A percentile compares a stretch with the other conserved stretches of the same genome.
These are phyloP conservation scores for Oncopeltus fasciatus DNA, from an alignment of 1,140 invertebrate genomes.

Conservation along the genomic window DNA sequence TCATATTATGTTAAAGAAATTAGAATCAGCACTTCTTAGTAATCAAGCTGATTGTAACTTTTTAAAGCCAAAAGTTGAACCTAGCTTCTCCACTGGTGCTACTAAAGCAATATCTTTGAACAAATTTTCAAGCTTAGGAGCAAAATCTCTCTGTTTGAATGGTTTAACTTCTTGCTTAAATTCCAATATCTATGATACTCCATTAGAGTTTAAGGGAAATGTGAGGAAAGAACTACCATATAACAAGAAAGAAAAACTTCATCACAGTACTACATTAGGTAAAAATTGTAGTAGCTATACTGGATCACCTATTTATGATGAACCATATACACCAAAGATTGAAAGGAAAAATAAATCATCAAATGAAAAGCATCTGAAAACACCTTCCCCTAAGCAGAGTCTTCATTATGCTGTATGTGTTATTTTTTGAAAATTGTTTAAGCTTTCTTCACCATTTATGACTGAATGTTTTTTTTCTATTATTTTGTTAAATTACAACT, in stretches of 20 bases:
- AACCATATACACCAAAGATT: neutral
- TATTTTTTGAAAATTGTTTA: too few relatives aligned
- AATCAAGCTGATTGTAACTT: neutral
- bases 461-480: too few relatives aligned
- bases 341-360: neutral
- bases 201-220: conserved; percentile 5
- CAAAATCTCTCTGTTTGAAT: conserved; percentile 9
- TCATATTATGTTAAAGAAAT: conserved; percentile 24
- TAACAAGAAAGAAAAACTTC: too few relatives aligned
- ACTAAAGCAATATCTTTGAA: neutral
- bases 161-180: neutral
- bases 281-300: neutral
- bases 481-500: too few relatives aligned
- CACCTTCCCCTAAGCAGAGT: neutral
- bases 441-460: too few relatives aligned
- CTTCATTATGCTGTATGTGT: neutral
- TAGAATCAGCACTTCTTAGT: neutral
- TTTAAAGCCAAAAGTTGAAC: too few relatives aligned
- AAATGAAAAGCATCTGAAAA: neutral
- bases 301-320: neutral
- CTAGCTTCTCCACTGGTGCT: neutral
- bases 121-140: neutral
- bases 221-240: too few relatives aligned
- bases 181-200: conserved; percentile 11
- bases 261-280: too few relatives aligned